Conservation (phyloP, 2,797 vertebrate species). For the Tarsius wallacei region DNA sequence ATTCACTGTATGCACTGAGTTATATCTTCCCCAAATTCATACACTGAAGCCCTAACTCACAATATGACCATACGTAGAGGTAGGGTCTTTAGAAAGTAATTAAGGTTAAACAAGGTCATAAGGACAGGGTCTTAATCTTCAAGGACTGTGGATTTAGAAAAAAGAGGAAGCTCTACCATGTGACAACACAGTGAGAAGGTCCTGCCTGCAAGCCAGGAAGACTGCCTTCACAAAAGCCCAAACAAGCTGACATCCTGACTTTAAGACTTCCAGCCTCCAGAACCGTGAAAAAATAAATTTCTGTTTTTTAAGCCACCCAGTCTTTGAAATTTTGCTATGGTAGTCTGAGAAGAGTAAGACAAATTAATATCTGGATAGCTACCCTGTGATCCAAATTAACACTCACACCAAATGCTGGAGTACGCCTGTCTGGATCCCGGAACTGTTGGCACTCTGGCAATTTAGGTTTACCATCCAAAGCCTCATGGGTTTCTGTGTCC, state of each 20-base stretch:
- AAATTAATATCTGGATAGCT: neutral
- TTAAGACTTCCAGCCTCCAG: neutral
- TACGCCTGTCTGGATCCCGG: neutral
- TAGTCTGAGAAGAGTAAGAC: neutral
- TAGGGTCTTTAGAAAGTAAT: neutral
- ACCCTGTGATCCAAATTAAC: neutral
- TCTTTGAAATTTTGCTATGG: slow-evolving; percentile 1
- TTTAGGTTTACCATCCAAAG: neutral
- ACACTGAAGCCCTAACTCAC: neutral
- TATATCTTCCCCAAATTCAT: neutral
- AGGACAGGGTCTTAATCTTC: neutral
- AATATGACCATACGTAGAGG: neutral
- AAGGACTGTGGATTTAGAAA: neutral
- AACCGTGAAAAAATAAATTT: neutral
- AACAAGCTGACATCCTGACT: neutral
- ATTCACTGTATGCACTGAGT: slow-evolving; percentile 21
- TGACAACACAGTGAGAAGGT: neutral
- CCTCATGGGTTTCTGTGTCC: neutral
- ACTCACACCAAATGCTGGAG: neutral
- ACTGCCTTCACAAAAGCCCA: neutral
- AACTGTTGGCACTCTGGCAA: neutral
- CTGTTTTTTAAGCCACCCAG: neutral
- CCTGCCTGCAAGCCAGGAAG: neutral
- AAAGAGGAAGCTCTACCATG: neutral
- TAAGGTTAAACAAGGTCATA: neutral